Evolutionary conservation across 2,888 invertebrate species (phyloP).

Genomic region (Blera fallax): DNA sequence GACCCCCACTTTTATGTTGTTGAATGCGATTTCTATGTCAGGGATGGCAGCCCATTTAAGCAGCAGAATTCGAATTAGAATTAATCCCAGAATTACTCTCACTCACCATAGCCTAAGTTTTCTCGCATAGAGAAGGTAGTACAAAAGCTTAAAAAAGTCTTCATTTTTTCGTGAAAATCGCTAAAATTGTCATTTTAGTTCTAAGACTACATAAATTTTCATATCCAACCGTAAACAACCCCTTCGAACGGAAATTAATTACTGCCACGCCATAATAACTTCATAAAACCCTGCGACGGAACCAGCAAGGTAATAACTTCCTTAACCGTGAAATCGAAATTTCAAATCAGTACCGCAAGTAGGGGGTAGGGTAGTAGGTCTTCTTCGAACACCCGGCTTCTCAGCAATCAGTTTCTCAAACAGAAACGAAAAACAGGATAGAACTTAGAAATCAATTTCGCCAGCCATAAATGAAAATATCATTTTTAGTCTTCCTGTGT

Average conservation of each 20-base stretch:
- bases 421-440: background rate
- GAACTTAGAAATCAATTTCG: constrained; percentile 48
- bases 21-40: too few relatives aligned
- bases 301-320: constrained; percentile 38
- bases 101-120: too few relatives aligned
- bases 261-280: background rate
- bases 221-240: background rate
- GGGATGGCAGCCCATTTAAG: too few relatives aligned
- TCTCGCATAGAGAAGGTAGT: too few relatives aligned
- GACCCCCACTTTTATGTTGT: too few relatives aligned
- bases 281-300: background rate
- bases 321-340: background rate
- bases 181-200: too few relatives aligned
- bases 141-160: too few relatives aligned
- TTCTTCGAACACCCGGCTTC: background rate
- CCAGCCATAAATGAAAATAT: constrained; percentile 62
- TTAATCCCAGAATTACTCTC: too few relatives aligned
- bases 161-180: too few relatives aligned
- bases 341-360: background rate
- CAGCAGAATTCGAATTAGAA: too few relatives aligned
- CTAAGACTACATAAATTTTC: too few relatives aligned
- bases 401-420: background rate
- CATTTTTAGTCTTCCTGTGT: constrained; percentile 51
- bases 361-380: background rate
- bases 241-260: background rate